Evolutionary conservation across 92 coral and sea anemone genomes (phyloP), one percentile per base, ranked within the genome.

Genomic region (Heliopora coerulea): DNA sequence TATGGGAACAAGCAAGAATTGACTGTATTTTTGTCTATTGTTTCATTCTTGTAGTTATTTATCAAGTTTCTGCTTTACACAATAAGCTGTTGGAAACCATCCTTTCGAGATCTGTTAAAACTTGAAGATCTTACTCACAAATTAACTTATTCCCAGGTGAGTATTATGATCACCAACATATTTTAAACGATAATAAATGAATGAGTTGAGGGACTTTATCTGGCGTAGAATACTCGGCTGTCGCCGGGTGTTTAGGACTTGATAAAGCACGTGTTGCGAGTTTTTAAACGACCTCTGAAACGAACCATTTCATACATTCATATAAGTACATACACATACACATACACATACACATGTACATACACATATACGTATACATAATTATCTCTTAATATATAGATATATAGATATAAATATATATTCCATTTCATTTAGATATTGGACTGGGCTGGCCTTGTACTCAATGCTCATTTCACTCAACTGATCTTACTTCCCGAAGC

Each of bases 381-480:
- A n/a, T n/a, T n/a, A n/a, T n/a, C n/a, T n/a, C n/a, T n/a, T n/a
- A n/a, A n/a, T n/a, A n/a, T n/a, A n/a, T n/a, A n/a, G n/a, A n/a
- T n/a, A n/a, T 37, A 37, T 11, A 4, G 4, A 37, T 46, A 46
- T 46, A 8, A 2, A 46, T 15, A 2, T 8, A 15, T 46, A 8
- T 46, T 46, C 12, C 15, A 15, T 46, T 46, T 46, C 14, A n/a
- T 58, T 39, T 58, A 93, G 98, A 90, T 88, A 32, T 69, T 93
- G 46, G 98, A 93, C 59, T 93, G 98, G 98, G 82, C 89, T 11
- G 91, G 88, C 24, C 82, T 89, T 75, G 69, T 88, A 39, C 77
- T 93, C 9, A 83, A 86, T 49, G 93, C 96, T 24, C 98, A 93
- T 79, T 93, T 87, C 78, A 80, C 96, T 3, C 87, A 84, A 66